Evolutionary conservation across 2,113 vertebrate species (phyloP).

Genomic region (Amphilophus citrinellus): DNA sequence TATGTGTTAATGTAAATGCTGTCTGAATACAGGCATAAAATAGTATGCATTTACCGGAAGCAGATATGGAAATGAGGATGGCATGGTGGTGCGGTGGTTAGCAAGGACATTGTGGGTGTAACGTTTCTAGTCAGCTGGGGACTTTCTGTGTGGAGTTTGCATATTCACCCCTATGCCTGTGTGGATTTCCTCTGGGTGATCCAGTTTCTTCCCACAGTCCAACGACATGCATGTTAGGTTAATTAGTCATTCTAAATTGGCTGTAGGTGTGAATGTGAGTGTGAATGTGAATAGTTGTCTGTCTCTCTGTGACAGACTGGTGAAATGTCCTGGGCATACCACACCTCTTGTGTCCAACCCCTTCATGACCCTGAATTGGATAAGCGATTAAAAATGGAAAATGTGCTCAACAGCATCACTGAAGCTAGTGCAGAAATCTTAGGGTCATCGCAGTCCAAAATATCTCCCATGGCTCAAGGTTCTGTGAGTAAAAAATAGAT

Average conservation of each 20-base stretch:
- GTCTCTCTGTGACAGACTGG: background rate
- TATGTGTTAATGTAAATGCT: background rate
- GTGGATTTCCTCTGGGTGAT: background rate
- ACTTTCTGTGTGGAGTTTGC: background rate
- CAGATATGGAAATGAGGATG: background rate
- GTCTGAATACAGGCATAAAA: background rate
- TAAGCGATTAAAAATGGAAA: background rate
- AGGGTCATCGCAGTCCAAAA: background rate
- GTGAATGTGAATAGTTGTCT: background rate
- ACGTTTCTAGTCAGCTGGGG: background rate
- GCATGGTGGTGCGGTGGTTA: background rate
- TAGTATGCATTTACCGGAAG: background rate
- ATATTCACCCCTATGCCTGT: background rate
- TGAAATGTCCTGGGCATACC: background rate
- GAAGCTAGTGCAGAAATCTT: background rate
- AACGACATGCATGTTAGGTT: background rate
- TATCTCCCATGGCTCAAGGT: background rate
- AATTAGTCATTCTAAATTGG: background rate
- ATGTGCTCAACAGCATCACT: background rate
- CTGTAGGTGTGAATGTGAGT: background rate
- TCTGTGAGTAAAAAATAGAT: background rate
- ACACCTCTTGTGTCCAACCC: background rate
- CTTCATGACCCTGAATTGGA: background rate
- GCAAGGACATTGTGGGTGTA: background rate
- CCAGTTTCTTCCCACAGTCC: background rate